Evolutionary conservation across 1,140 invertebrate species (phyloP), one percentile per base, ranked within the genome.

Genomic region (Carcinoscorpius rotundicauda): DNA sequence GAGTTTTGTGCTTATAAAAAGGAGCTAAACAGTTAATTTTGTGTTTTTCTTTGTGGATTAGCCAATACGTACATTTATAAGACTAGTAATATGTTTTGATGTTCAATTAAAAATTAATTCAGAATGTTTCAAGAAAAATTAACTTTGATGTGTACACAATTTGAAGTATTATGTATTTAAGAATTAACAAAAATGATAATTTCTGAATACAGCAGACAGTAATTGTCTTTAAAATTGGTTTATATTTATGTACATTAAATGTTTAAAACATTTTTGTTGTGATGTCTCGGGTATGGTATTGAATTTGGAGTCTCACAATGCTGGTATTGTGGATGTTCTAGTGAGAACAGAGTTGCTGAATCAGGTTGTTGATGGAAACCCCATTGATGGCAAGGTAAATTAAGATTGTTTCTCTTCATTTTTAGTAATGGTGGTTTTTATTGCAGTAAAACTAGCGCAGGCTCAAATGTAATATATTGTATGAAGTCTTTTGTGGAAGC

Each of bases 231-330:
- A 6, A 4, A 5, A 58, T 5, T 52, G 6, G 2, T 60, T 60
- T 56, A 62, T 8, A 29, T 70, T 74, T 72, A 49, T 74, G 93
- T 29, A 29, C 29, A 2, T 29, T 29, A 29, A 29, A 2, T 29
- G 29, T 29, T 29, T 29, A 29, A 29, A 29, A 29, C 29, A 29
- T 29, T 29, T 29, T 29, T 29, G 29, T 29, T 29, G 29, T 29
- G 29, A 2, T 29, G 29, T 73, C 48, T 74, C 93, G 89, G 97
- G 97, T 81, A 99, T 99, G 97, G 97, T 97, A 72, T 85, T 99
- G 76, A 99, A 99, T 81, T 98, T 99, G 87, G 97, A 99, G 79
- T 87, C 95, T 70, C 97, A 99, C 82, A 99, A 99, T 77, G 97
- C 99, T 68, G 97, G 97, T 90, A 95, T 99, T 81, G 97, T 99